These are phyloP conservation scores for Metallyticus violacea DNA, from an alignment of 2,888 invertebrate genomes.

Conservation along the genomic window DNA sequence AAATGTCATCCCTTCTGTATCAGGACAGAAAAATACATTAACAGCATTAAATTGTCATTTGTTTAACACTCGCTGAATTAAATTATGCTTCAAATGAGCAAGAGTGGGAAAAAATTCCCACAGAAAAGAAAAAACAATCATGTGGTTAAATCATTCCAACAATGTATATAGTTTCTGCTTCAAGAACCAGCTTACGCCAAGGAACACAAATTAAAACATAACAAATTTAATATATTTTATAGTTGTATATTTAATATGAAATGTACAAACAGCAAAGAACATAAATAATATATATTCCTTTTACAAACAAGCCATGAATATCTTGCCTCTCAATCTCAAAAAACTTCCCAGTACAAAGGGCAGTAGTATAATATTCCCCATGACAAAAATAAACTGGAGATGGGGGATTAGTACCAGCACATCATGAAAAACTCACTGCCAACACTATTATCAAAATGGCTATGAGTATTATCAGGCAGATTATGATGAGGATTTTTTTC, in stretches of 20 bases:
- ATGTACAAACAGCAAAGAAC: background rate
- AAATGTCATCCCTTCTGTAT: background rate
- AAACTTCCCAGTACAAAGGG: constrained; percentile 18
- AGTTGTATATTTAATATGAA: background rate
- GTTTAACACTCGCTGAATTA: background rate
- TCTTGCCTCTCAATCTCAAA: background rate
- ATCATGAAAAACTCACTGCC: constrained; percentile 43
- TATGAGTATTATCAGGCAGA: constrained; percentile 77
- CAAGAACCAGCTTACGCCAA: background rate
- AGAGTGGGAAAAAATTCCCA: background rate
- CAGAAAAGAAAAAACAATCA: background rate
- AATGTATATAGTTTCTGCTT: background rate
- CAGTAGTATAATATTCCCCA: background rate
- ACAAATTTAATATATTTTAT: background rate
- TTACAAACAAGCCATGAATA: background rate
- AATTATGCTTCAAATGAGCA: background rate
- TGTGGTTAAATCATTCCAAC: background rate
- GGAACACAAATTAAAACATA: background rate
- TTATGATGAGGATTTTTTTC: constrained; percentile 86
- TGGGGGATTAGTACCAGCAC: constrained; percentile 9
- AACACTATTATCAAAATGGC: constrained; percentile 74
- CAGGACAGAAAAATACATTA: background rate
- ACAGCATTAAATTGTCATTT: background rate
- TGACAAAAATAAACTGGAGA: constrained; percentile 2
- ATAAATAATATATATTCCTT: background rate